Percentiles rank a stretch among this genome's conserved stretches.
Evolutionary conservation across 1,140 invertebrate genomes (phyloP).

Genomic region (Drosophila truncata): DNA sequence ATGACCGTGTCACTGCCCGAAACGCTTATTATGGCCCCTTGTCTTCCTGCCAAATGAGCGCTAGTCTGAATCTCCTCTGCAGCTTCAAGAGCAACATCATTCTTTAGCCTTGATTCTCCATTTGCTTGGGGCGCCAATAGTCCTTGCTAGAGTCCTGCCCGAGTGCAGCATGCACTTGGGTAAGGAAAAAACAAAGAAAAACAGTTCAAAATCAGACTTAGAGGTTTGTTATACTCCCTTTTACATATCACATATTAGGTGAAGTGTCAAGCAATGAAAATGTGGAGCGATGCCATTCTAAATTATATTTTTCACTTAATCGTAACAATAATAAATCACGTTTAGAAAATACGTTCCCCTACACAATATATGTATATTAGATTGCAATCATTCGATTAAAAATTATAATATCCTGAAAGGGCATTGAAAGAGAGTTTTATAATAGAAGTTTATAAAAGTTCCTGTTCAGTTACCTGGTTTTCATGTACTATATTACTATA

Average conservation of each 20-base stretch:
- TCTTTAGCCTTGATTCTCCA: background rate
- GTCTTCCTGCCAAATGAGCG: constrained; percentile 21
- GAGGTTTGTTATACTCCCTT: background rate
- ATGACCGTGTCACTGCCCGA: constrained; percentile 22
- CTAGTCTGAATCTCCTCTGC: constrained; percentile 13
- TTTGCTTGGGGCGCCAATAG: background rate
- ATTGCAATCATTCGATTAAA: background rate
- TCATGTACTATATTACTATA: background rate
- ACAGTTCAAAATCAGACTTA: background rate
- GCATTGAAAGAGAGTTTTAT: background rate
- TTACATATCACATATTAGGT: constrained; percentile 11
- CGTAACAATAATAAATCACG: background rate
- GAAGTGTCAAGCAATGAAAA: background rate
- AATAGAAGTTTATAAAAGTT: background rate
- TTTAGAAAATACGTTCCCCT: background rate
- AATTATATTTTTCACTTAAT: background rate
- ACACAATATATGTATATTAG: background rate
- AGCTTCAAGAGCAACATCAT: constrained; percentile 15
- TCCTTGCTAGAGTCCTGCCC: constrained; percentile 7
- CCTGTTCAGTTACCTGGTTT: too few relatives aligned
- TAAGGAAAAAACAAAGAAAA: background rate
- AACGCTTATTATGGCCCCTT: constrained; percentile 24
- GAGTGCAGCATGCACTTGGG: background rate
- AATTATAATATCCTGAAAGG: background rate
- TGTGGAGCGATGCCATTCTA: background rate